Evolutionary conservation across 2,113 vertebrate genomes (phyloP).

Genomic region (Piprites chloris): DNA sequence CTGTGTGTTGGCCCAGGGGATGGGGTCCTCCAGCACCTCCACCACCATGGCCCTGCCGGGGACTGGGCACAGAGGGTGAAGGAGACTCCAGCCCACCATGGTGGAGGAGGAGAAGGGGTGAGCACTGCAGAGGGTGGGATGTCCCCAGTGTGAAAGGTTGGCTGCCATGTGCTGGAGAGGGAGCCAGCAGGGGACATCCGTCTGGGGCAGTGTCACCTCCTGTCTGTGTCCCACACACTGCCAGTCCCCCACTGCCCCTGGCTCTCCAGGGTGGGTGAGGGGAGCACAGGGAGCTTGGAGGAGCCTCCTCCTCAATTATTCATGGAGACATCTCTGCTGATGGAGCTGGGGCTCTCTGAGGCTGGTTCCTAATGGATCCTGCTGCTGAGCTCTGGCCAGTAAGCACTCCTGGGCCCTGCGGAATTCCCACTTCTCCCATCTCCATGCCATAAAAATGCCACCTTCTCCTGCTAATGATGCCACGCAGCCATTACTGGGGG

Average conservation of each 20-base stretch:
- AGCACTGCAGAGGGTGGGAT: background rate
- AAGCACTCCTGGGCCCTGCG: constrained; percentile 11
- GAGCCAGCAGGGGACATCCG: background rate
- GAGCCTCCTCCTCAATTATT: constrained; percentile 49
- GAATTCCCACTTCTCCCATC: constrained; percentile 54
- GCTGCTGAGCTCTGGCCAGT: background rate
- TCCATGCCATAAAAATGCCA: background rate
- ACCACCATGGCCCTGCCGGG: background rate
- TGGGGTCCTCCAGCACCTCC: background rate
- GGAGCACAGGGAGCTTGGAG: background rate
- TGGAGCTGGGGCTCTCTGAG: constrained; percentile 14
- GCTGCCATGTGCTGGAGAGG: background rate
- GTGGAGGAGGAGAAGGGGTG: background rate
- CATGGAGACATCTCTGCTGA: constrained; percentile 1
- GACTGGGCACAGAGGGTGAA: too few relatives aligned
- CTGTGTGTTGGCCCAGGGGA: background rate
- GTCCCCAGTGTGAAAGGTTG: background rate
- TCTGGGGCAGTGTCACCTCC: background rate
- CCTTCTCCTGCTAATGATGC: background rate
- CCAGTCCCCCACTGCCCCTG: too few relatives aligned
- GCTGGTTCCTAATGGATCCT: constrained; percentile 30
- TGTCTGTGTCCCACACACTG: background rate
- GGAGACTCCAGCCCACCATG: background rate
- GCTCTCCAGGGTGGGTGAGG: background rate
- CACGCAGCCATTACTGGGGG: background rate